Evolutionary conservation across 2,113 vertebrate genomes (phyloP).

Genomic region (Datnioides undecimradiatus): DNA sequence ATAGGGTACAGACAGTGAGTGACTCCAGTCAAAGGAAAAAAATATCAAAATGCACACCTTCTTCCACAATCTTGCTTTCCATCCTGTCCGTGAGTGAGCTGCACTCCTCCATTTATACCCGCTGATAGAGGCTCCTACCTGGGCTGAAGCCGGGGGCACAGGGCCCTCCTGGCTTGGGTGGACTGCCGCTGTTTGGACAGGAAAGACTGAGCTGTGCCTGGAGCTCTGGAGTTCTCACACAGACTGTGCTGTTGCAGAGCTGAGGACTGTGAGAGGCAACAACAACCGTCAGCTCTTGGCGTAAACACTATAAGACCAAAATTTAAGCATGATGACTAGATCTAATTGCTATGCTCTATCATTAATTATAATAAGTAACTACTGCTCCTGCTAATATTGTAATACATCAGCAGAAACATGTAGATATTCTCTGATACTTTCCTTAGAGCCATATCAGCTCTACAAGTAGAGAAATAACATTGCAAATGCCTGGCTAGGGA

Average conservation of each 20-base stretch:
- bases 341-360: background rate
- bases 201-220: slow-evolving; percentile 86
- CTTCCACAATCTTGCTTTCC: slow-evolving; percentile 4
- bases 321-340: background rate
- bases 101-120: background rate
- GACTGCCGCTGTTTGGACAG: slow-evolving; percentile 87
- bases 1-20: background rate
- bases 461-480: background rate
- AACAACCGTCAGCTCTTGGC: slow-evolving; percentile 4
- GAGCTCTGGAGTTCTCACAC: slow-evolving; percentile 56
- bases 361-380: background rate
- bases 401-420: background rate
- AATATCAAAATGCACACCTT: background rate
- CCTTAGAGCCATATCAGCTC: background rate
- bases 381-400: background rate
- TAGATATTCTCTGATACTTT: background rate
- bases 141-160: slow-evolving; percentile 52
- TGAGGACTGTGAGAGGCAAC: slow-evolving; percentile 77
- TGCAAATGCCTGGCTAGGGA: background rate
- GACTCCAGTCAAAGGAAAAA: background rate
- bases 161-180: slow-evolving; percentile 75
- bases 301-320: background rate
- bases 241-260: slow-evolving; percentile 81
- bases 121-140: slow-evolving; percentile 32
- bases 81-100: background rate